Evolutionary conservation across 2,888 invertebrate species (phyloP).

Genomic region (Drosophila formosana): DNA sequence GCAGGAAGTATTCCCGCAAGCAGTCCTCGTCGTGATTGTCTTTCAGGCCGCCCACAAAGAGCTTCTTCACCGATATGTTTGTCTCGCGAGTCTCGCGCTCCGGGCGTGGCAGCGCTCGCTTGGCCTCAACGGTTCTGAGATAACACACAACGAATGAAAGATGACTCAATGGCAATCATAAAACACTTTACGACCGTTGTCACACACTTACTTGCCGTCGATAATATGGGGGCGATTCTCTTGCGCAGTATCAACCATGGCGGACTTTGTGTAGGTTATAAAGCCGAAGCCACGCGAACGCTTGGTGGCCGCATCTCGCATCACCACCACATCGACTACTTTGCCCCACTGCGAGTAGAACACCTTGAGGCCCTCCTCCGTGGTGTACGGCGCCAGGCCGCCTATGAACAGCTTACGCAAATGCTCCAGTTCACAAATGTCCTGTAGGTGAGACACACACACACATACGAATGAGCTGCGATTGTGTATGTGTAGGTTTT

Average conservation of each 20-base stretch:
- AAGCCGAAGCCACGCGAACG: conserved; percentile 99
- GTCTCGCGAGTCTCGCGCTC: conserved; percentile 96
- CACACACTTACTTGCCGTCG: conserved; percentile 89
- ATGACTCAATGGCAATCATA: conserved; percentile 6
- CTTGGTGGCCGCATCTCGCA: conserved; percentile 97
- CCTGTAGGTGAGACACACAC: conserved; percentile 61
- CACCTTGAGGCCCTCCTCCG: conserved; percentile 94
- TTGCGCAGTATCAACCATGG: conserved; percentile 98
- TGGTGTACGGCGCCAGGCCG: conserved; percentile 96
- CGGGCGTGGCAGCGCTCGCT: conserved; percentile 96
- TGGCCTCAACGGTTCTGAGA: conserved; percentile 94
- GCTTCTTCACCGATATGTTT: conserved; percentile 96
- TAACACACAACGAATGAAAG: background rate
- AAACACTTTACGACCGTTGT: background rate
- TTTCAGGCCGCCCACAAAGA: conserved; percentile 97
- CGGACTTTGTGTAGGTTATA: conserved; percentile 96
- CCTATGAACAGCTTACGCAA: conserved; percentile 97
- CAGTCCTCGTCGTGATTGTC: conserved; percentile 97
- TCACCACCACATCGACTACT: conserved; percentile 97
- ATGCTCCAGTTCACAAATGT: conserved; percentile 88
- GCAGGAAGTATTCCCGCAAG: conserved; percentile 91
- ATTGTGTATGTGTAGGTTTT: conserved; percentile 14
- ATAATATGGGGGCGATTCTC: conserved; percentile 94
- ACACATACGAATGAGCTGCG: conserved; percentile 1
- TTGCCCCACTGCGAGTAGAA: conserved; percentile 99